Base-by-base conservation (phyloP, 2,797 vertebrate genomes). In the Syngnathus acus region DNA sequence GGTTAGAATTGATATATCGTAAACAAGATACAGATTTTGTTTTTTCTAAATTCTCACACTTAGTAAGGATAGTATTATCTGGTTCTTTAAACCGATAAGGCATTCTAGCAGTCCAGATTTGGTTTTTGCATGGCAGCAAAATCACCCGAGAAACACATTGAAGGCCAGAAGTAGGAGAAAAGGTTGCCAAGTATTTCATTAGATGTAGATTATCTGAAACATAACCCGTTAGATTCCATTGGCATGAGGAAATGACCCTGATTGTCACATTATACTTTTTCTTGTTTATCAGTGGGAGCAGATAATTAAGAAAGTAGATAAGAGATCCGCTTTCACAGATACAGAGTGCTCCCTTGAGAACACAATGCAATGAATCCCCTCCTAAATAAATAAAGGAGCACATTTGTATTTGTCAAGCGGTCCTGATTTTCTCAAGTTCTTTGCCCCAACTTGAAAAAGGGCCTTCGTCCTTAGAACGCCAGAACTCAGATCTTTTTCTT, bases 171-270 rank as follows among this genome's bases (percentile, higher is more conserved):
- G 58, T 63, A 72, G 67, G 76, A 74, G 71, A 66, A 77, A 60
- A 75, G 69, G 63, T 68, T 23, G 47, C 75, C 72, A 70, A 80
- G 74, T 73, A 81, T 73, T 81, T 85, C 78, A 82, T 85, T 86
- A 76, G 73, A 76, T 62, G 69, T 65, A 71, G 72, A 84, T 85
- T 84, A 84, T 84, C 76, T 78, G 75, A 75, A 82, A 76, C 71
- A 43, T 53, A 82, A 72, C 68, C 81, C 73, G 83, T 88, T 88
- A 86, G 78, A n/a, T 59, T 71, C 72, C 64, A 81, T 84, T 84
- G 87, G 70, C 67, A 65, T 53, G 40, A 72, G 65, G 76, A 85
- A 82, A 79, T 71, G 67, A 81, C 81, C 78, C 76, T 55, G 70
- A 77, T 74, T 80, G 72, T 76, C 71, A 73, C 71, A 69, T 73